Base-by-base conservation (phyloP, 1,140 invertebrate species). In the Habropoda laboriosa region DNA sequence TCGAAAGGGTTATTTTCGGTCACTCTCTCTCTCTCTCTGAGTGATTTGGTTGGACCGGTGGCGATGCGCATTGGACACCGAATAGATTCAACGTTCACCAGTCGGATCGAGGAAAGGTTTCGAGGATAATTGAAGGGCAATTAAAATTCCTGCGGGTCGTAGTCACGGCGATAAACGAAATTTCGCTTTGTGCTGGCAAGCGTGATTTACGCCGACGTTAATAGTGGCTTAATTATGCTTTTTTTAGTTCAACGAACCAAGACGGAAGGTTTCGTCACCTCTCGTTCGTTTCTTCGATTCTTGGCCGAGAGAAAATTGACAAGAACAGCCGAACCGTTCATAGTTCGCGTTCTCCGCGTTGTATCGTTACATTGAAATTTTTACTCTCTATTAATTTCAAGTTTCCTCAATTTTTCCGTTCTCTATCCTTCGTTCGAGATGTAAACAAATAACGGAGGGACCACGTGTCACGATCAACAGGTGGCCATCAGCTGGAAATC, bases 401-500 rank as follows among this genome's bases (percentile, higher is more conserved):
- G 13, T 24, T 30, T 12, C 7, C 30, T 16, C 47, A 4, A n/a
- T n/a, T n/a, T n/a, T 71, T 64, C 32, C 64, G n/a, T 77, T 70
- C 75, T 84, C 49, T 57, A 63, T 51, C 32, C 32, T 2, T 0
- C 42, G 18, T 53, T 53, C 45, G 21, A 6, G n/a, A 35, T 45
- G 10, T 6, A 45, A 35, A 12, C 18, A 35, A 42, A 45, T 57
- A 45, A 57, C 49, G 24, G n/a, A 21, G 5, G 40, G n/a, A 58
- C 57, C 51, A 76, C 40, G 55, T 35, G 72, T 47, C 38, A 8
- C 3, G 38, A 49, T 61, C 35, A 7, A 32, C n/a, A 24, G 71
- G 79, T 60, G 68, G 74, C 68, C 64, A 70, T 47, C 51, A 68
- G 64, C 32, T 35, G 83, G 73, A 83, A 85, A 84, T 77, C 71